Base-by-base conservation (phyloP, 2,113 vertebrate genomes). In the Anarrhichthys ocellatus region DNA sequence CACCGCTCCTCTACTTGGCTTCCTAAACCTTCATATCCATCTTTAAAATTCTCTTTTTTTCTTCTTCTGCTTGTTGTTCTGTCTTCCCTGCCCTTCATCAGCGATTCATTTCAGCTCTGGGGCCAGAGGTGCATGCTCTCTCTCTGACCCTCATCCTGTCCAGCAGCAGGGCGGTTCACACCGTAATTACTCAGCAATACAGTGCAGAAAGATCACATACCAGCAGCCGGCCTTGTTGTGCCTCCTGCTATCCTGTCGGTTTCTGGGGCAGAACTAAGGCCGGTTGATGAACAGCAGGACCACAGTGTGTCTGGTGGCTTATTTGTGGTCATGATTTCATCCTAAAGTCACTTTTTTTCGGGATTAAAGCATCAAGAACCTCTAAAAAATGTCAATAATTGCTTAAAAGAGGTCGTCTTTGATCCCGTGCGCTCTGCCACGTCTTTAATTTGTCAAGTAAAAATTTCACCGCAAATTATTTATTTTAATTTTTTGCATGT, bases 121-220 rank as follows among this genome's bases (percentile, higher is more conserved):
- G 82, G 86, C 62, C 62, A 74, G 50, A 52, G 70, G 52, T 82
- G 50, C 61, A 73, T 78, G 73, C 78, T 68, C 64, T 76, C 80
- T 76, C 54, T 48, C 67, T n/a, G 27, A n/a, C 38, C 69, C 52
- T 86, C 83, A 65, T 76, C 70, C 42, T 59, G 61, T 79, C 62
- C 81, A 52, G 77, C 79, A 78, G 70, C 27, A 69, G 78, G 48
- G 75, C 77, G 76, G 75, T 69, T 84, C 58, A 74, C 75, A 74
- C 71, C 68, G 75, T 82, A 84, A 90, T 87, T 86, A 88, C 88
- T 88, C 61, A 36, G 76, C 64, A 75, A 82, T 85, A 74, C 65
- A 56, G 40, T 54, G 27, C 20, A 3, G 65, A 88, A 76, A 91
- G 90, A 91, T 93, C 90, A 84, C 89, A 93, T 92, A 82, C 82